Evolutionary conservation across 2,888 invertebrate genomes (phyloP), one percentile per base, ranked within the genome.

Genomic region (Ceramica pisi): DNA sequence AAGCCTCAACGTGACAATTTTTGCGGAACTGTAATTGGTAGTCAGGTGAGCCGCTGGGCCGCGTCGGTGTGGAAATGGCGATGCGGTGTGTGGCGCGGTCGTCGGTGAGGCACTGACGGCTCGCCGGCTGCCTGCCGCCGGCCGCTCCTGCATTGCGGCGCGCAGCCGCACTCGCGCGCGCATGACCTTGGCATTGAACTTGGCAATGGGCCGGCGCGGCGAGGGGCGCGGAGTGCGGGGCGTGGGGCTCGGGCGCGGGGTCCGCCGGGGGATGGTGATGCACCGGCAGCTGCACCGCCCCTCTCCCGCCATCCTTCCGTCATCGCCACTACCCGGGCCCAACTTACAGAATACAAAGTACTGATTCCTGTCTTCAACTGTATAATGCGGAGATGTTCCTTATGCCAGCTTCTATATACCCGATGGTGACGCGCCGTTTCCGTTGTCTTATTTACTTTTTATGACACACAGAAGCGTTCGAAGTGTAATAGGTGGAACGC

Each of bases 181-280:
- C 96, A 96, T 97, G 97, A 97, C 97, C 97, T 97, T 97, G 97
- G 97, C 97, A 97, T 97, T 97, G 97, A 97, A 97, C 97, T 97
- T 97, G 97, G 97, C 97, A 97, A 95, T 95, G 96, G 95, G 94
- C 93, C 92, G 94, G 92, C 91, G 92, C 90, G 93, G 90, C 88
- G 83, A 81, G 89, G 82, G 87, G 85, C 56, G 71, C 68, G 81
- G 71, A 67, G 78, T n/a, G 73, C 64, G 78, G 87, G 71, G 35
- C 35, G 14, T 38, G 57, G 87, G 71, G 35, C 35, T 10, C 57
- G 57, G 41, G 44, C 46, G 44, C 59, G 41, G 23, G 81, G 78
- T 76, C 75, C 84, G 82, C 82, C 86, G 88, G 89, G 90, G 90
- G 90, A 89, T 89, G 91, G 88, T 86, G 93, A 93, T 94, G 94